Base-by-base conservation (phyloP, 2,888 invertebrate genomes). In the Orthonevra nobilis region DNA sequence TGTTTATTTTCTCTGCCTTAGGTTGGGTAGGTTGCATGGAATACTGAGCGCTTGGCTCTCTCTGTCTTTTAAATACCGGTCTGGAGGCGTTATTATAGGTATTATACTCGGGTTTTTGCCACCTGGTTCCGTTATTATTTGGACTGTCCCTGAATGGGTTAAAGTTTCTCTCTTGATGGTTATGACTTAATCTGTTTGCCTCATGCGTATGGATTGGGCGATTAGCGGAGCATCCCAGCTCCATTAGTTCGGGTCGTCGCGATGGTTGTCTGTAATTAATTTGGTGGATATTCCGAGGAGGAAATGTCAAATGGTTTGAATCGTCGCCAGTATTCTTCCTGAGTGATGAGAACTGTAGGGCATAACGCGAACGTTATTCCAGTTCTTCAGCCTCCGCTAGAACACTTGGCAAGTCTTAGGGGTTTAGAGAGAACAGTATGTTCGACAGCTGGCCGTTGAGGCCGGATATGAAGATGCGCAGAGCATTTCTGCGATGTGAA, bases 321-420 rank as follows among this genome's bases (percentile, higher is more conserved):
- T 23, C 23, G 23, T 23, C 23, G 3, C 23, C 3, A 5, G 3
- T 23, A 5, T 5, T 23, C 5, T 23, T 23, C 3, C 5, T 23
- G 5, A 3, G 3, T 4, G 3, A 5, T 5, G 23, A 23, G 23
- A 23, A 30, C 7, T 5, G 12, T 5, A n/a, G 7, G n/a, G n/a
- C n/a, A n/a, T 30, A 30, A n/a, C n/a, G n/a, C n/a, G n/a, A n/a
- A n/a, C n/a, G n/a, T n/a, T n/a, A n/a, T n/a, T n/a, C n/a, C n/a
- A 3, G n/a, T 40, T 54, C 50, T 34, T 64, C 48, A 5, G 58
- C 44, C 30, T 64, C 60, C 0, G 66, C 74, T 12, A 68, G 26
- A 4, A 44, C 74, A 36, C 60, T 61, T 5, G 66, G 60, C 9
- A 74, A 56, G 23, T 74, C 66, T 10, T 15, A 10, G 1, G 66